Base-by-base conservation (phyloP, 2,797 vertebrate genomes). In the Lepilemur septentrionalis region DNA sequence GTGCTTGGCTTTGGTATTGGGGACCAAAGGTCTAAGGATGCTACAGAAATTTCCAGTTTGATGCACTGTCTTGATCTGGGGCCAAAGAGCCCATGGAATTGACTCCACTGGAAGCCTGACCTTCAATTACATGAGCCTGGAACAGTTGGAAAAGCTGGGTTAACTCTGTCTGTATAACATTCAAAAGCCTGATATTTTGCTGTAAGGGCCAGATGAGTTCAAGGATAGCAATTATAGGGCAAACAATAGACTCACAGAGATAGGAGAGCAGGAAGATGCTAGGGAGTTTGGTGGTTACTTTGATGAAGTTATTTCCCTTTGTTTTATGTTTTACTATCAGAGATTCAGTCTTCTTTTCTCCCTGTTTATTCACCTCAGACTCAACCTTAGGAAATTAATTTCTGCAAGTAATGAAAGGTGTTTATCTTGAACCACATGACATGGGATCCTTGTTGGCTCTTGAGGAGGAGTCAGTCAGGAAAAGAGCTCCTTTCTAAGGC, bases 281-380 rank as follows among this genome's bases (percentile, higher is more conserved):
- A 25, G 48, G 7, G 38, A 86, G 55, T 15, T 48, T 48, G 57
- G n/a, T 57, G 48, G 32, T 82, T 30, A 22, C 80, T 80, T 76
- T 41, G 32, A 50, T 78, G 32, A 92, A 41, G 10, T 30, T 78
- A 50, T 61, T 89, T 94, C 48, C 41, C 50, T 82, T 91, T 70
- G 35, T 82, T 59, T 63, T 81, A 12, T 59, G 50, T 88, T 89
- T n/a, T 50, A 50, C 32, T 22, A 35, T 63, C 28, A 78, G 55
- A 92, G 57, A 78, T 7, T 18, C 20, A 18, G 14, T 73, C 63
- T 91, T 92, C 73, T 89, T 91, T 89, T 94, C 59, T 96, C 63
- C 28, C 30, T 30, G 2, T 48, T 83, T 67, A 55, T 76, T 82
- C 25, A 48, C 28, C 25, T 10, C 7, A 18, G 46, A 4, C 65